Evolutionary conservation across 2,797 vertebrate species (phyloP).

Genomic region (Pempheris klunzingeri): DNA sequence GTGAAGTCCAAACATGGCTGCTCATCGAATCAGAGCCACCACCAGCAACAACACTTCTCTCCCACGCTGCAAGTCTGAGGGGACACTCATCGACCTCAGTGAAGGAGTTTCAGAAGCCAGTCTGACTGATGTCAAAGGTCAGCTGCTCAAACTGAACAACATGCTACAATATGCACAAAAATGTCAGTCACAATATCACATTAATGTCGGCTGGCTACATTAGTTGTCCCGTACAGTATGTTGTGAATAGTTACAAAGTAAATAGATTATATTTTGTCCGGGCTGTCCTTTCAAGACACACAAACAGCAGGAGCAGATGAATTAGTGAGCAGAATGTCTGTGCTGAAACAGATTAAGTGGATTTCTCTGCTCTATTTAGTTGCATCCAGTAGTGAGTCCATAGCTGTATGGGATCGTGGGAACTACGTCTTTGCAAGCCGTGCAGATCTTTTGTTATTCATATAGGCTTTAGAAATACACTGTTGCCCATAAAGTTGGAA

Average conservation of each 20-base stretch:
- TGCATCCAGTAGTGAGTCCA: slow-evolving; percentile 13
- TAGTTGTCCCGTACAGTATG: no score
- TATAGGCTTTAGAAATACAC: not conserved
- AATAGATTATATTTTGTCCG: not conserved
- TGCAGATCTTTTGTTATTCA: not conserved
- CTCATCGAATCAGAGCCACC: slow-evolving; percentile 93
- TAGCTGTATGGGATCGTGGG: not conserved
- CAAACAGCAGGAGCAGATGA: not conserved
- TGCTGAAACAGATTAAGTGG: not conserved
- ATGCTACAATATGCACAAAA: no score
- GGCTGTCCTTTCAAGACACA: not conserved
- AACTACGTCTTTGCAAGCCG: not conserved
- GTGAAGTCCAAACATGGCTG: slow-evolving; percentile 88
- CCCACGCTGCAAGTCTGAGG: slow-evolving; percentile 96
- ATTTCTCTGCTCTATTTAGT: slow-evolving; percentile 2
- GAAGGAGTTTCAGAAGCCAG: slow-evolving; percentile 89
- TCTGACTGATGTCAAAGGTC: slow-evolving; percentile 94
- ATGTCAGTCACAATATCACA: no score
- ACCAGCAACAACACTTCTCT: slow-evolving; percentile 89
- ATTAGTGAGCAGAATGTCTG: slow-evolving; percentile 10
- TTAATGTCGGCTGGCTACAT: no score
- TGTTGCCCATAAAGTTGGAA: no score
- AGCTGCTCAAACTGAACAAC: slow-evolving; percentile 31
- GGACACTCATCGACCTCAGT: slow-evolving; percentile 93
- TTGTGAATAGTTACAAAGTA: no score